These are phyloP conservation scores for Aleadryas rufinucha DNA, from an alignment of 2,113 vertebrate species.

Conservation along the genomic window DNA sequence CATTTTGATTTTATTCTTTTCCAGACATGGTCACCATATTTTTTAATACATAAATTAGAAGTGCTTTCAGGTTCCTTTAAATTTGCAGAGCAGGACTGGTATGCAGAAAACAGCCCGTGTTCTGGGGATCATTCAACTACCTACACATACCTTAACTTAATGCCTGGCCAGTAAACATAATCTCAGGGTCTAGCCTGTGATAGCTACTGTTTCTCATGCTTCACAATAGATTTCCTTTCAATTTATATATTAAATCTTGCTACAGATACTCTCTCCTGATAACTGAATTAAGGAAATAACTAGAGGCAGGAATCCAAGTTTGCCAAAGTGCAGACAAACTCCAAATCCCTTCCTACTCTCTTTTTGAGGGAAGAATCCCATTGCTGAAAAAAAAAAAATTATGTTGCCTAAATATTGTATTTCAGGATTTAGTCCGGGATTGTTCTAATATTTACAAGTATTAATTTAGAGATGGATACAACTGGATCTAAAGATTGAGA, in stretches of 20 bases:
- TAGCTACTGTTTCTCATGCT: neutral
- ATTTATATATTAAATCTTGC: neutral
- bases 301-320: neutral
- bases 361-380: neutral
- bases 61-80: neutral
- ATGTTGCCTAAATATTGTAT: neutral
- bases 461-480: neutral
- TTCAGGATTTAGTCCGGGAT: neutral
- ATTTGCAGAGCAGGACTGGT: neutral
- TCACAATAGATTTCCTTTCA: neutral
- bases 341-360: neutral
- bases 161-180: neutral
- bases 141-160: neutral
- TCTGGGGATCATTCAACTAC: neutral
- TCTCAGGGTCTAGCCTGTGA: neutral
- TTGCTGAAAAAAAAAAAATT: neutral
- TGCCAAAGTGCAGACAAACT: neutral
- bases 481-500: neutral
- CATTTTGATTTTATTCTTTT: neutral
- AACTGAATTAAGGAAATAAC: neutral
- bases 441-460: neutral
- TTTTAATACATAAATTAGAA: neutral
- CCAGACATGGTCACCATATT: neutral
- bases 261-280: neutral
- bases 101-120: neutral